Evolutionary conservation across 2,797 vertebrate genomes (phyloP), one percentile per base, ranked within the genome.

Genomic region (Carapus acus): DNA sequence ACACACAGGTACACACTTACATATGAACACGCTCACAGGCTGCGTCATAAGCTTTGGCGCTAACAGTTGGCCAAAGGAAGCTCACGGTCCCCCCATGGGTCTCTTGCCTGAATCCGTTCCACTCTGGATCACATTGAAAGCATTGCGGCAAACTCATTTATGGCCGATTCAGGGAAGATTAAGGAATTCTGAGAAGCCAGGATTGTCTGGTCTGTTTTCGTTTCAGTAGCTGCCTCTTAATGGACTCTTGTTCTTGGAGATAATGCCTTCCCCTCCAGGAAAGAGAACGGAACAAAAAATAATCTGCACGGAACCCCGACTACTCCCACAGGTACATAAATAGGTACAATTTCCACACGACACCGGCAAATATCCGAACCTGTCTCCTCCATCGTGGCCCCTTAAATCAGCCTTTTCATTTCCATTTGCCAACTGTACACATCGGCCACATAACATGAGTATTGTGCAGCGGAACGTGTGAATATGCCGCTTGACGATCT

Each of bases 181-280:
- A 42, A 49, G 47, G 59, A 54, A 65, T 81, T 76, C 69, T 22
- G 54, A 51, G 54, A 76, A 71, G 53, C 58, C 66, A 75, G 58
- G 61, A 51, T 71, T 33, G 52, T 43, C 41, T 66, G 21, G 27
- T 63, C 48, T 49, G 47, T 14, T 53, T 36, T 34, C 21, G 27
- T 65, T 43, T 22, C 39, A 14, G n/a, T n/a, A n/a, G n/a, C n/a
- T n/a, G n/a, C n/a, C 14, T 13, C 27, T 6, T 6, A 29, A 29
- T 29, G 27, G 27, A 6, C 27, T 3, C 14, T 3, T 21, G 23
- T 58, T 43, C 15, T 46, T n/a, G n/a, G n/a, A 37, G 38, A 56
- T 23, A 61, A 62, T 54, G 44, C 4, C 16, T 13, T 2, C 12
- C 33, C 13, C 22, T 18, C 7, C 13, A 8, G 60, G 34, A 40